A percentile compares a stretch with the other conserved stretches of the same genome.
phyloP scores from a whole-genome alignment of 2,888 invertebrate species.

The Drosophila prolongata region DNA sequence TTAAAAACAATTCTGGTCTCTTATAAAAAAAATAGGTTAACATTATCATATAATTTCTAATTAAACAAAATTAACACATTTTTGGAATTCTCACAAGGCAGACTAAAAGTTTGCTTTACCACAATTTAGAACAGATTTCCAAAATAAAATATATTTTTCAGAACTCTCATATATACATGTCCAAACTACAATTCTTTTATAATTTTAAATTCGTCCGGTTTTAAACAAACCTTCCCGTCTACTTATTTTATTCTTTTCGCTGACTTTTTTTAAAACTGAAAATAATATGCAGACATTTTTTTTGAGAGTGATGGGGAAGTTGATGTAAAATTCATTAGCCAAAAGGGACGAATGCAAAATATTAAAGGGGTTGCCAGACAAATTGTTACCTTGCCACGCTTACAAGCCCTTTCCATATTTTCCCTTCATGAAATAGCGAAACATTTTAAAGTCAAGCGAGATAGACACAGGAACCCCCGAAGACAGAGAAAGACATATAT shows the following conservation, averaged over 20 bases:
- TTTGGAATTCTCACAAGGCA: too few relatives aligned
- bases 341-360: constrained; percentile 4
- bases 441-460: constrained; percentile 57
- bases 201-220: too few relatives aligned
- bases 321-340: constrained; percentile 30
- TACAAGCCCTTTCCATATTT: constrained; percentile 6
- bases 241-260: neutral
- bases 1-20: neutral
- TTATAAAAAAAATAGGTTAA: neutral
- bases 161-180: too few relatives aligned
- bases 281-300: neutral
- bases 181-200: too few relatives aligned
- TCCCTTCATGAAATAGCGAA: constrained; percentile 53
- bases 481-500: constrained; percentile 36
- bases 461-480: neutral
- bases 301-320: neutral
- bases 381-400: constrained; percentile 48
- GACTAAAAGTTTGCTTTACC: too few relatives aligned
- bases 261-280: too few relatives aligned
- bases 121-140: too few relatives aligned
- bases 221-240: neutral
- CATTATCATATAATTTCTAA: too few relatives aligned
- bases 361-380: constrained; percentile 47
- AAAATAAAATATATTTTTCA: too few relatives aligned
- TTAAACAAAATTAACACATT: too few relatives aligned